Percentiles rank a stretch among this genome's conserved stretches.
These are phyloP conservation scores for Cynoglossus semilaevis DNA, from an alignment of 2,113 vertebrate species.

Conservation along the genomic window DNA sequence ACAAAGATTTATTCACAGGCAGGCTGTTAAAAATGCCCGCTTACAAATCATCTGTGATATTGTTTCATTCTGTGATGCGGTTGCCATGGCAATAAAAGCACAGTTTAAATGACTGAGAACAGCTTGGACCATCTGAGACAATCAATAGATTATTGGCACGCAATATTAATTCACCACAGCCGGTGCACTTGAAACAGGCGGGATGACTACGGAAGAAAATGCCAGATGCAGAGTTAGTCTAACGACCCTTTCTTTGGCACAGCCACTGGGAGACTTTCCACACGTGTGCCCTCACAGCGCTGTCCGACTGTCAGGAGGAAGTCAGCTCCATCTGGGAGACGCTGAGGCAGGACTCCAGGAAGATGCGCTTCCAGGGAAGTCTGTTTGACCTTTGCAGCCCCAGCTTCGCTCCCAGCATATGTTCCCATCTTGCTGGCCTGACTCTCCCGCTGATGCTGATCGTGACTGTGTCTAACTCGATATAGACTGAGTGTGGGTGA, in stretches of 20 bases:
- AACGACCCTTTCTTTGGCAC: constrained; percentile 50
- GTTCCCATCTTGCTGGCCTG: constrained; percentile 27
- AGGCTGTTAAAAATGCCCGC: constrained; percentile 29
- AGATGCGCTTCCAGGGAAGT: constrained; percentile 78
- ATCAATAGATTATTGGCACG: constrained; percentile 43
- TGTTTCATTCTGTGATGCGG: constrained; percentile 51
- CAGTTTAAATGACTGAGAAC: constrained; percentile 43
- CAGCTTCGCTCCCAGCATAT: constrained; percentile 44
- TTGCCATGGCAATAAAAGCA: constrained; percentile 66
- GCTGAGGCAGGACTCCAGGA: constrained; percentile 74
- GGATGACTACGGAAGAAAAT: constrained; percentile 14
- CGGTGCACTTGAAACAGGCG: constrained; percentile 8
- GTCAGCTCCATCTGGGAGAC: constrained; percentile 77
- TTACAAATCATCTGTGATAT: constrained; percentile 47
- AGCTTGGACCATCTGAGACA: constrained; percentile 27
- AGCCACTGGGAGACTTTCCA: constrained; percentile 83
- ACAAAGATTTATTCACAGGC: constrained; percentile 50
- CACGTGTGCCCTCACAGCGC: constrained; percentile 62
- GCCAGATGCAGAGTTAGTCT: constrained; percentile 26
- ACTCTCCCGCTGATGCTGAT: constrained; percentile 53
- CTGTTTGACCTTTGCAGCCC: constrained; percentile 78
- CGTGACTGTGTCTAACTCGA: constrained; percentile 24
- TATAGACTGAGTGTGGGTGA: constrained; percentile 29
- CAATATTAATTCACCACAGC: constrained; percentile 28
- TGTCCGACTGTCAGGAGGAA: constrained; percentile 77